These are phyloP conservation scores for Acromyrmex echinatior DNA, from an alignment of 1,140 invertebrate genomes.

Conservation along the genomic window DNA sequence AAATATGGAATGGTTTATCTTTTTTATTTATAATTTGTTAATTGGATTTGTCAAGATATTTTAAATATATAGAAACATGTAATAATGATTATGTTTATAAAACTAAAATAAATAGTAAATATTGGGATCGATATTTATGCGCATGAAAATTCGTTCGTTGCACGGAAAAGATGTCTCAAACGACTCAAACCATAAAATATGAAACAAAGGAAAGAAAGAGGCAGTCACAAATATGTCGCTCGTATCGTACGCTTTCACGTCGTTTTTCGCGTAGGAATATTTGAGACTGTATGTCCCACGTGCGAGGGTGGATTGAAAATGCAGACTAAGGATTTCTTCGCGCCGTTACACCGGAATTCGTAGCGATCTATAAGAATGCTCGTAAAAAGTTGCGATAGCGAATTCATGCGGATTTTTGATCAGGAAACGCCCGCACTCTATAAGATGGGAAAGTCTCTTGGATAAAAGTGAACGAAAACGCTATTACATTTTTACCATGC, in stretches of 20 bases:
- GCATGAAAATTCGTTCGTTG: background rate
- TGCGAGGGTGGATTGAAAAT: constrained; percentile 34
- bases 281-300: constrained; percentile 18
- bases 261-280: constrained; percentile 40
- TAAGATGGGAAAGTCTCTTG: background rate
- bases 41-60: background rate
- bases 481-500: background rate
- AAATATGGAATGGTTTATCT: background rate
- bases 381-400: constrained; percentile 46
- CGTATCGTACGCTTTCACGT: constrained; percentile 7
- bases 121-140: constrained; percentile 7
- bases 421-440: constrained; percentile 8
- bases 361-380: constrained; percentile 40
- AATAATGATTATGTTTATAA: background rate
- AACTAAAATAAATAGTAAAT: background rate
- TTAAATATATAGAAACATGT: background rate
- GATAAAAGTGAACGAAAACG: background rate
- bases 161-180: constrained; percentile 1
- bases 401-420: constrained; percentile 45
- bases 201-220: constrained; percentile 17
- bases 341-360: constrained; percentile 36
- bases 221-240: constrained; percentile 8
- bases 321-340: constrained; percentile 54
- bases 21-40: background rate
- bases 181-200: constrained; percentile 25